Conservation (phyloP, 2,888 invertebrate species). For the Drosophila planitibia region DNA sequence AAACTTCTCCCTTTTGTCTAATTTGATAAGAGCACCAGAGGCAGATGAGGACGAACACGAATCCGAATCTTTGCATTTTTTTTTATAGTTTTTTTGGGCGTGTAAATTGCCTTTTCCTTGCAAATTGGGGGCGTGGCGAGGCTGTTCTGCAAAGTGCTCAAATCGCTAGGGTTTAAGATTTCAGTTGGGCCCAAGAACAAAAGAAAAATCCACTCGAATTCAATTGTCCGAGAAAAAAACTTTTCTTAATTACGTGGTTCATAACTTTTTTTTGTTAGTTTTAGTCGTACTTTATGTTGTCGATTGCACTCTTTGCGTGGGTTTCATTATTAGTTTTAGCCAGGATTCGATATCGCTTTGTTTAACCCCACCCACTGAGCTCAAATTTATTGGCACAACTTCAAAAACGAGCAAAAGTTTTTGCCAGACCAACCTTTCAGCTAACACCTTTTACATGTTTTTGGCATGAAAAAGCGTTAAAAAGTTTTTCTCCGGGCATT, state of each 20-base stretch:
- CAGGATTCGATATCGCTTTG: conserved; percentile 29
- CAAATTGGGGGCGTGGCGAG: conserved; percentile 23
- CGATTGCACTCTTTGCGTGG: conserved; percentile 50
- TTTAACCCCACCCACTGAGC: conserved; percentile 48
- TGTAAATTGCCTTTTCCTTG: conserved; percentile 64
- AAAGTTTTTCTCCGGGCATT: conserved; percentile 46
- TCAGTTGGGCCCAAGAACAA: conserved; percentile 8
- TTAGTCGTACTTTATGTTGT: conserved; percentile 27
- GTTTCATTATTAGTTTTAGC: conserved; percentile 46
- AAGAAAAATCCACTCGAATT: conserved; percentile 45
- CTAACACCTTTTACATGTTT: conserved; percentile 73
- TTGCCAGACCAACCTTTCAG: conserved; percentile 21
- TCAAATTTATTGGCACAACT: conserved; percentile 72
- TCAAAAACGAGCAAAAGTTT: conserved; percentile 63
- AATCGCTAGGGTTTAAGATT: conserved; percentile 38
- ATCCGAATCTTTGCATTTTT: conserved; percentile 37
- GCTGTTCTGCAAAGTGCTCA: conserved; percentile 46
- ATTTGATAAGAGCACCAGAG: conserved; percentile 64
- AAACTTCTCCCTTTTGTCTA: conserved; percentile 72
- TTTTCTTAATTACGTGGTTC: conserved; percentile 67
- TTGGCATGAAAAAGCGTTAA: conserved; percentile 66
- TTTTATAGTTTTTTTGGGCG: conserved; percentile 20
- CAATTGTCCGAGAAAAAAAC: conserved; percentile 57
- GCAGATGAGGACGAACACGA: conserved; percentile 33
- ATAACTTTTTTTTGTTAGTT: conserved; percentile 34